Base-by-base conservation (phyloP, 2,113 vertebrate species). In the Gambusia affinis region DNA sequence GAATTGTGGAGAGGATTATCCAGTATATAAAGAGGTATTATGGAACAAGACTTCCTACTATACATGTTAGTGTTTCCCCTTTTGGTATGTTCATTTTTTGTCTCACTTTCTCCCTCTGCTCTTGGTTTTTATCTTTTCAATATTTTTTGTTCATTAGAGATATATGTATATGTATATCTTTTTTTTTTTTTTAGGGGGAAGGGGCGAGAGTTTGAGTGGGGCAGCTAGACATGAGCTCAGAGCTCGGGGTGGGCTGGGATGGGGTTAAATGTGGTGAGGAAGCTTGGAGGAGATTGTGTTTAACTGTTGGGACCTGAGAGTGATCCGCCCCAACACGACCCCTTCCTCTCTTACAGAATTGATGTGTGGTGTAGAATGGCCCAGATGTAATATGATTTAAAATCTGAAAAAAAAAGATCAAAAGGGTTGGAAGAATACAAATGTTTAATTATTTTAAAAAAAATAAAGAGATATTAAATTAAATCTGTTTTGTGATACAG, bases 381-480 rank as follows among this genome's bases (percentile, higher is more conserved):
- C 89, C 90, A 80, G 77, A 87, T 88, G 81, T 89, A 90, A 91
- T 80, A 91, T 87, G 83, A 88, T 83, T 84, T 82, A 89, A 88
- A 87, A 89, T 79, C 76, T 79, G 82, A 82, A 81, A 81, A 85
- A 79, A 14, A 68, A 84, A 81, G 39, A 76, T 72, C 82, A 86
- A 85, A 91, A 92, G 91, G 92, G 92, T 94, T 93, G 93, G 91
- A 93, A 86, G 94, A 95, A 95, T 91, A 93, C 94, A 95, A 94
- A 95, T 94, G 94, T 94, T 94, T 94, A 95, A 95, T 95, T 95
- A 94, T 95, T 95, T 95, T 93, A 95, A 95, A 94, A 39, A 37
- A 94, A 95, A 95, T 93, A 95, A 94, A 95, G 92, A 94, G 91
- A 94, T 94, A 94, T 94, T 95, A 95, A 95, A 95, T 95, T 94